phyloP scores from a whole-genome alignment of 2,113 vertebrate species.

The Herpetotheres cachinnans region DNA sequence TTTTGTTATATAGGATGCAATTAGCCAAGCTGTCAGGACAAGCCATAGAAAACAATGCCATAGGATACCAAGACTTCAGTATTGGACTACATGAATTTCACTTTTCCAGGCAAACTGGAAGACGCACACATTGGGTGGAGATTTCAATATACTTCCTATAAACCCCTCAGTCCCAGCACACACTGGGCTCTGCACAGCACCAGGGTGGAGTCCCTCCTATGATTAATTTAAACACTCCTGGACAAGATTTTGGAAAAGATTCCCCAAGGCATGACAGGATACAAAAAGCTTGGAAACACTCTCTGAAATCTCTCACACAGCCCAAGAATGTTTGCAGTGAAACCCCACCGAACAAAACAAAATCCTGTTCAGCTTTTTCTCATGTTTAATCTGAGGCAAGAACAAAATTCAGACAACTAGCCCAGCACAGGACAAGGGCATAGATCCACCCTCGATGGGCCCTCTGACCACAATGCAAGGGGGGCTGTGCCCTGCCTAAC shows the following conservation, averaged over 20 bases:
- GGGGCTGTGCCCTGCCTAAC: neutral
- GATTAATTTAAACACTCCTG: slow-evolving; percentile 5
- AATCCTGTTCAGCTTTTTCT: neutral
- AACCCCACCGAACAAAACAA: neutral
- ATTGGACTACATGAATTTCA: neutral
- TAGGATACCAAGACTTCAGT: neutral
- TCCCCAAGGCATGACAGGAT: neutral
- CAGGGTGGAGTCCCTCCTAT: neutral
- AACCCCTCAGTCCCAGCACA: neutral
- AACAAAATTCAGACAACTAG: neutral
- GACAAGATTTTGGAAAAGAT: slow-evolving; percentile 17
- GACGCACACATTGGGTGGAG: neutral
- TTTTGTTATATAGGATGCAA: neutral
- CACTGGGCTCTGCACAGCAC: neutral
- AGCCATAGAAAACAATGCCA: neutral
- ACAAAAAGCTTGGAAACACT: neutral
- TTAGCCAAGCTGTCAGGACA: neutral
- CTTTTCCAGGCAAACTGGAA: neutral
- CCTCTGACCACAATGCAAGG: rapidly evolving
- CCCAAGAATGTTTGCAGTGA: neutral
- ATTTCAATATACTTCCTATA: neutral
- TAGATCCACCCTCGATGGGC: neutral
- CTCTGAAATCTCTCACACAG: neutral
- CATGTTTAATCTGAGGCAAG: neutral
- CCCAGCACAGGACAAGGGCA: neutral